Evolutionary conservation across 1,140 invertebrate species (phyloP), one percentile per base, ranked within the genome.

Genomic region (Planococcus citri): DNA sequence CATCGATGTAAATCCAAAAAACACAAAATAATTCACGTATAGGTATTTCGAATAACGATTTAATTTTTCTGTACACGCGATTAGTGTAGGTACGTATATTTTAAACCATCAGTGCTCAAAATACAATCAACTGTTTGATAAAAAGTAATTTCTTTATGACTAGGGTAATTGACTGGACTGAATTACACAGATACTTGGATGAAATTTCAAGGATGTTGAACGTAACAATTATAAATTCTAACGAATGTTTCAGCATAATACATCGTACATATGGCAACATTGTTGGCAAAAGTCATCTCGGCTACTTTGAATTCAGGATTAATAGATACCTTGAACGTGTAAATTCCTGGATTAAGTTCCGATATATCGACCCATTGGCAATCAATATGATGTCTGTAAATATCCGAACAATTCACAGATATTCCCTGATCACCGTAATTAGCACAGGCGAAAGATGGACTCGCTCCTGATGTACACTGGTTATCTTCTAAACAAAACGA

Each of bases 281-380:
- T 97, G 79, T 97, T 97, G 72, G 93, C 88, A 75, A 86, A 97
- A 51, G 82, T 86, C 80, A 92, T 88, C 76, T 97, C 95, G 0
- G 92, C 85, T 29, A 97, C 86, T 80, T 93, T 89, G 72, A 88
- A 87, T 79, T 86, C 90, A 60, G 85, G 91, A 81, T 94, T 94
- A 37, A 92, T 85, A 14, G 87, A 83, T n/a, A n/a, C n/a, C n/a
- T n/a, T n/a, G n/a, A n/a, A n/a, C n/a, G n/a, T n/a, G n/a, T n/a
- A n/a, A n/a, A n/a, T n/a, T n/a, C n/a, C n/a, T 0, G 89, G 88
- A n/a, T 80, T 78, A 1, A 97, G 80, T 73, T 97, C 94, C 0
- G 93, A 89, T 17, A 98, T 92, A 76, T 98, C 95, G 29, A 98
- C 89, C 95, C 95, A 97, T 76, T 98, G 95, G 77, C 95, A 98